Evolutionary conservation across 2,888 invertebrate genomes (phyloP).

Genomic region (Macrosoma leucophasiata): DNA sequence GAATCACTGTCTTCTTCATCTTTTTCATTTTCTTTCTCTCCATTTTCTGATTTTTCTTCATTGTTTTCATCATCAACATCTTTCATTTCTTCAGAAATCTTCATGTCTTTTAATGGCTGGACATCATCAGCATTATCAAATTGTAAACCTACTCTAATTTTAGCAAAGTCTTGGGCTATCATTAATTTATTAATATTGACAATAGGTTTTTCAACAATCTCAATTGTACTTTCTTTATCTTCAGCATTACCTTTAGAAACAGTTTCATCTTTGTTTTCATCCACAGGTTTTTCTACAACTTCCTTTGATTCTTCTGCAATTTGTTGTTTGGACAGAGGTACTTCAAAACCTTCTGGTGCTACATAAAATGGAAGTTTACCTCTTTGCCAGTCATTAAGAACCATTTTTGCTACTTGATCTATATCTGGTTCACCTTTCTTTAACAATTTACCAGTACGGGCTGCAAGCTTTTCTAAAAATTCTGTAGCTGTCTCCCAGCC

Average conservation of each 20-base stretch:
- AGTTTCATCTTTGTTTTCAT: conserved; percentile 39
- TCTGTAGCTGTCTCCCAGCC: conserved; percentile 89
- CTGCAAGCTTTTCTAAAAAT: conserved; percentile 94
- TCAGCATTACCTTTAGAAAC: conserved; percentile 39
- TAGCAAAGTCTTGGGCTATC: conserved; percentile 87
- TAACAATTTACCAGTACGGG: conserved; percentile 89
- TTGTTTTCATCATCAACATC: conserved; percentile 61
- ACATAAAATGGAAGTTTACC: conserved; percentile 97
- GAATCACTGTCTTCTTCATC: conserved; percentile 71
- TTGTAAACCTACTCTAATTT: conserved; percentile 84
- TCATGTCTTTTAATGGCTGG: conserved; percentile 73
- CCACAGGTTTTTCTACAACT: conserved; percentile 22
- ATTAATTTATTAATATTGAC: conserved; percentile 61
- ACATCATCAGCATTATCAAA: conserved; percentile 80
- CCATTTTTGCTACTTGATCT: conserved; percentile 91
- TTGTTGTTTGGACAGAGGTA: conserved; percentile 73
- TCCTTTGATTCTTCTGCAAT: conserved; percentile 34
- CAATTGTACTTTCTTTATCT: conserved; percentile 33
- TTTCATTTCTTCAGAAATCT: conserved; percentile 53
- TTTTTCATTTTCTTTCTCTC: conserved; percentile 32
- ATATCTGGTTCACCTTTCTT: conserved; percentile 99
- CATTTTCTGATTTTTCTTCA: conserved; percentile 36
- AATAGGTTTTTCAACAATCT: conserved; percentile 40
- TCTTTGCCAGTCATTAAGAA: conserved; percentile 99
- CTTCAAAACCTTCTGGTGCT: conserved; percentile 87